Base-by-base conservation (phyloP, 2,113 vertebrate species). In the Cinclus mexicanus region DNA sequence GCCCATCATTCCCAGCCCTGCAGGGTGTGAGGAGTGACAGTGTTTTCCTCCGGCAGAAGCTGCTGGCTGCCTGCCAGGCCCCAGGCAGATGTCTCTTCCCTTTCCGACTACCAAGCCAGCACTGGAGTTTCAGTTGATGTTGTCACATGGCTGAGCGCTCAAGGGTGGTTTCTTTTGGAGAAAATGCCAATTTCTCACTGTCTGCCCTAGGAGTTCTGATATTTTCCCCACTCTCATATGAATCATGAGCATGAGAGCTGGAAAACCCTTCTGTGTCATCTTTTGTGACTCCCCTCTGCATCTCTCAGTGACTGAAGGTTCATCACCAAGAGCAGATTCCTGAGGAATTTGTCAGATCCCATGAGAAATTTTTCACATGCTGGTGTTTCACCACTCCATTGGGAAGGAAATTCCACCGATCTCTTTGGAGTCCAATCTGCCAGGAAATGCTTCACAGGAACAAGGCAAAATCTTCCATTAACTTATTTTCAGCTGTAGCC, bases 241-340 rank as follows among this genome's bases (percentile, higher is more conserved):
- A 97, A 86, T 97, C 96, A 97, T 2, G 4, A 92, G 47, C 82
- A 72, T 81, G 23, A 84, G 59, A 87, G 72, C 69, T 88, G 89
- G 93, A 93, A 92, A 91, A 87, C 5, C 52, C 60, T 91, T 55
- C 28, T 42, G 41, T 93, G 61, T 96, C 94, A 96, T 96, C 37
- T 89, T 96, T 80, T 83, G 82, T 95, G 86, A 90, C 47, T 82
- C 56, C 56, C 55, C 26, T 39, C 75, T 85, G 21, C 21, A 60
- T 92, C 23, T 81, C 29, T 71, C 60, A 64, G 52, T 2, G 8
- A 86, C 9, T 55, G 56, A 44, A 79, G 44, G 67, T 89, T 70
- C 5, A 4, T 82, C 95, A 84, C 26, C 18, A 68, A 52, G 61
- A 42, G 72, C 49, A 61, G 41, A 49, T 65, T 83, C 61, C 44